Base-by-base conservation (phyloP, 1,140 invertebrate genomes). In the Brachionus sp. region DNA sequence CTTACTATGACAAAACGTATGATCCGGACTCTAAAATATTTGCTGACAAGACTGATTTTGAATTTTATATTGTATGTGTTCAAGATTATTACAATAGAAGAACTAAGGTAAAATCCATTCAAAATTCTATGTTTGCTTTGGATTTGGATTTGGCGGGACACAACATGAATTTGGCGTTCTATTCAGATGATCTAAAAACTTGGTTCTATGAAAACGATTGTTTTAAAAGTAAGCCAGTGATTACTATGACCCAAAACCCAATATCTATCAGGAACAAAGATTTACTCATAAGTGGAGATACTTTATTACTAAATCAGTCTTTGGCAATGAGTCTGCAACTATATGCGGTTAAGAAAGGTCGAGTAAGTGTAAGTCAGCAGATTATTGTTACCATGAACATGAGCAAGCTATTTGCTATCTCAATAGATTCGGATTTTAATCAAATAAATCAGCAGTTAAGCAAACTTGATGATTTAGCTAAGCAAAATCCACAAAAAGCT, bases 401-500 rank as follows among this genome's bases (percentile, higher is more conserved):
- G 35, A 80, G 46, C 19, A 62, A 66, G n/a, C 19, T 44, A 0
- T 80, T 80, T 42, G 16, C 35, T 5, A 80, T 80, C 42, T 62
- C 77, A 16, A 12, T 62, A 10, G 62, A 57, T 39, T 39, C 77
- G 0, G 80, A 83, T 83, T 73, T 73, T 23, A 19, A 68, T 16
- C 37, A 66, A 68, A 68, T 83, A 50, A 57, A 73, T 35, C n/a
- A 42, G 3, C 80, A 83, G 35, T 50, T 70, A 25, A 39, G 68
- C 44, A 66, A 70, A 42, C 39, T 83, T 6, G 44, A 83, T 50
- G 62, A 83, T 19, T 50, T 83, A 10, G 80, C 62, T 7, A 68
- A 73, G 7, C 39, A 83, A 83, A 70, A 83, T 83, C 80, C 80
- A 10, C 39, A 73, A 68, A 83, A 66, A 83, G 80, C 80, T 46